These are phyloP conservation scores for Allygus modestus DNA, from an alignment of 2,888 invertebrate genomes.

Conservation along the genomic window DNA sequence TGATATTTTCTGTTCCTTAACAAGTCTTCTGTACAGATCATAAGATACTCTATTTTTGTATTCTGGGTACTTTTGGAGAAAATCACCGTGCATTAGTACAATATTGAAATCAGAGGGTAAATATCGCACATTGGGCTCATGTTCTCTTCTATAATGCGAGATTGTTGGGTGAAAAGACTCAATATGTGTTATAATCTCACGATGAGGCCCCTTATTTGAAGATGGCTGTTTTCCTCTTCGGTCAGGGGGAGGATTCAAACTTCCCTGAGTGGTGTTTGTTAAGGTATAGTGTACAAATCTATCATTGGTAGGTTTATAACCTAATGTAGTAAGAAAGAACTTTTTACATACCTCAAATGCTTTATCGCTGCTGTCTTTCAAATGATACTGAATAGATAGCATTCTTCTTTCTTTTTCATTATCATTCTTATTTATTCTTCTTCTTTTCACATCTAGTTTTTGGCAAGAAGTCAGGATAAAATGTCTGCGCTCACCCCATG, in stretches of 20 bases:
- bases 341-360: slow-evolving; percentile 63
- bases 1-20: slow-evolving; percentile 59
- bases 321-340: slow-evolving; percentile 62
- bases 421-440: too few relatives aligned
- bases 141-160: slow-evolving; percentile 67
- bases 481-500: slow-evolving; percentile 22
- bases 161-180: slow-evolving; percentile 61
- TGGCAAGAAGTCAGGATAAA: slow-evolving; percentile 38
- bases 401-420: too few relatives aligned
- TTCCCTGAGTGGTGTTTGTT: slow-evolving; percentile 55
- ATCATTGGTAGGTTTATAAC: slow-evolving; percentile 63
- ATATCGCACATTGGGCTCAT: slow-evolving; percentile 67
- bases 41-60: slow-evolving; percentile 59
- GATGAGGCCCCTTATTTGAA: slow-evolving; percentile 47
- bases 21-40: slow-evolving; percentile 56
- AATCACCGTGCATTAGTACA: slow-evolving; percentile 58
- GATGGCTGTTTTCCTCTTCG: slow-evolving; percentile 54
- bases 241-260: slow-evolving; percentile 58
- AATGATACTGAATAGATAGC: too few relatives aligned
- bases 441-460: too few relatives aligned
- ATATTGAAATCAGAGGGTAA: slow-evolving; percentile 65
- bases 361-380: not conserved
- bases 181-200: slow-evolving; percentile 63
- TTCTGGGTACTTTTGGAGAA: slow-evolving; percentile 59
- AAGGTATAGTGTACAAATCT: slow-evolving; percentile 43